A percentile compares a stretch with the other conserved stretches of the same genome.
phyloP scores from a whole-genome alignment of 2,797 vertebrate genomes.

The Chrosomus eos region DNA sequence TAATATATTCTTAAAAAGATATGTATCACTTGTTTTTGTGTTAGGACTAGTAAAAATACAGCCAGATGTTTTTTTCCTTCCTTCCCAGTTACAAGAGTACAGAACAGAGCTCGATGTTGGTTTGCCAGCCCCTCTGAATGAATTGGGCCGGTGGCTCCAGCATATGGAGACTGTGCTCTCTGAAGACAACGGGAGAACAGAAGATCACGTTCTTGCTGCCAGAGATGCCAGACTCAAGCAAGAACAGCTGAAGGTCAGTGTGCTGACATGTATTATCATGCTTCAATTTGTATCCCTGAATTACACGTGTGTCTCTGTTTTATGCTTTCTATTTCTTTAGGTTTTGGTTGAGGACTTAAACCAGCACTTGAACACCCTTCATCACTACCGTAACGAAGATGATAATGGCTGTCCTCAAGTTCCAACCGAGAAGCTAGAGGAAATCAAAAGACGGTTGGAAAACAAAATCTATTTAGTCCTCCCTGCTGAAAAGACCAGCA shows the following conservation, averaged over 20 bases:
- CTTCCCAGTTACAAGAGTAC: constrained; percentile 78
- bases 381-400: constrained; percentile 78
- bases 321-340: constrained; percentile 64
- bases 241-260: constrained; percentile 79
- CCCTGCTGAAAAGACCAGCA: constrained; percentile 14
- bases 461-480: neutral
- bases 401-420: constrained; percentile 71
- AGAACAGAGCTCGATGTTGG: constrained; percentile 77
- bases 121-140: constrained; percentile 81
- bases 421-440: constrained; percentile 81
- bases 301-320: neutral
- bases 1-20: neutral
- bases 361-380: constrained; percentile 74
- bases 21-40: neutral
- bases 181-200: constrained; percentile 67
- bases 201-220: constrained; percentile 72
- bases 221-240: constrained; percentile 77
- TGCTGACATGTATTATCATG: neutral
- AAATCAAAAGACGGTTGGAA: constrained; percentile 82
- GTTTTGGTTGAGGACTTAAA: constrained; percentile 76
- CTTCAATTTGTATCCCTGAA: neutral
- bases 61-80: neutral
- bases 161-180: constrained; percentile 74
- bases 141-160: constrained; percentile 80
- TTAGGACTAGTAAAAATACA: neutral